phyloP scores from a whole-genome alignment of 2,888 invertebrate species.

The Syritta pipiens region DNA sequence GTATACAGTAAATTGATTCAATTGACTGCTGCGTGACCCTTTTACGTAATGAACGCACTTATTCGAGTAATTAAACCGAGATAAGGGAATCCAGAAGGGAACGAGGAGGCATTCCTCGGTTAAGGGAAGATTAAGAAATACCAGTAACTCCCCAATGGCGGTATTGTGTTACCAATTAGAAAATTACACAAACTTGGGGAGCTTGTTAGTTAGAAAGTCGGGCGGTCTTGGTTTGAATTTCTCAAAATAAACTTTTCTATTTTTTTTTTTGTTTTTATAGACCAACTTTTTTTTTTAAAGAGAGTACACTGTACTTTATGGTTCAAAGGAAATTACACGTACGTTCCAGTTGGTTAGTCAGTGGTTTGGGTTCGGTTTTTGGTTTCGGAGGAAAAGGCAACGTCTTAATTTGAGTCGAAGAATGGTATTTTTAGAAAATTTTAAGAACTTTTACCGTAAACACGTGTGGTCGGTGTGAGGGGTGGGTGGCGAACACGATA shows the following conservation, averaged over 20 bases:
- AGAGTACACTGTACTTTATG: slow-evolving; percentile 23
- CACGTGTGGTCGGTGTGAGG: not conserved
- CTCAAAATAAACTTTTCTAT: too few species aligned
- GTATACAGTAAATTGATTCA: slow-evolving; percentile 8
- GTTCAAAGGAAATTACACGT: slow-evolving; percentile 21
- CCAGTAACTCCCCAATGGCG: too few species aligned
- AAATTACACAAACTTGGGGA: not conserved
- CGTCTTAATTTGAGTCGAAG: not conserved
- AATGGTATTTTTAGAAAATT: not conserved
- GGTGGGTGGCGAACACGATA: not conserved
- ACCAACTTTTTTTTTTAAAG: too few species aligned
- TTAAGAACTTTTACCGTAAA: not conserved
- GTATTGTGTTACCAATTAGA: not conserved
- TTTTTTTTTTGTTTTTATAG: too few species aligned
- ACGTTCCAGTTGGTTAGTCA: slow-evolving; percentile 25
- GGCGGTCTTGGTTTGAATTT: too few species aligned
- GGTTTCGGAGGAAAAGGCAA: not conserved
- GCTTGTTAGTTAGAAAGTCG: slow-evolving; percentile 6
- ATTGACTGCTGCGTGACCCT: slow-evolving; percentile 26
- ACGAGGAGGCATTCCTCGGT: not conserved
- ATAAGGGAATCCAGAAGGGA: slow-evolving; percentile 8
- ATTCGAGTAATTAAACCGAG: slow-evolving; percentile 29
- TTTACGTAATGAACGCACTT: slow-evolving; percentile 15
- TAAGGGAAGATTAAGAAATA: too few species aligned
- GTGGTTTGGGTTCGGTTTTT: not conserved